Conservation (phyloP, 1,140 invertebrate species). For the Magallana gigas region DNA sequence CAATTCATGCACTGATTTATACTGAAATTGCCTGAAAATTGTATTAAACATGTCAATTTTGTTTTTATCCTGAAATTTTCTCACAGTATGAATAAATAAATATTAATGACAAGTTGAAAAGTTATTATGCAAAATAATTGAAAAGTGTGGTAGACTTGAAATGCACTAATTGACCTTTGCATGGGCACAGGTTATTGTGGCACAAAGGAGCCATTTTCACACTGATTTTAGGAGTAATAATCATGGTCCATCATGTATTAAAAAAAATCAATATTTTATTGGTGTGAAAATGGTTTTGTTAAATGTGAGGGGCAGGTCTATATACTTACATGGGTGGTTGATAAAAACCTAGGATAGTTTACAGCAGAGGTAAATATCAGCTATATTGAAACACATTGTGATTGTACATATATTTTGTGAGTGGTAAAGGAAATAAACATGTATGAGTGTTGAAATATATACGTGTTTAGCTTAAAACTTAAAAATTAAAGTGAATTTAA, state of each 20-base stretch:
- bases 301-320: background rate
- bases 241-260: background rate
- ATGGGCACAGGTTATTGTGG: conserved; percentile 1
- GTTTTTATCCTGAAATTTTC: too few relatives aligned
- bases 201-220: conserved; percentile 10
- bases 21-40: too few relatives aligned
- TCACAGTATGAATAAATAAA: too few relatives aligned
- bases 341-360: background rate
- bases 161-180: conserved; percentile 11
- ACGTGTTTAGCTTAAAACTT: too few relatives aligned
- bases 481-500: too few relatives aligned
- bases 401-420: too few relatives aligned
- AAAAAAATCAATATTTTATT: background rate
- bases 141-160: conserved; percentile 34
- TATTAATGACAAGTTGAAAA: background rate
- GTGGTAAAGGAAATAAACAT: too few relatives aligned
- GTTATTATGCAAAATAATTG: background rate
- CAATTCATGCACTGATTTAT: too few relatives aligned
- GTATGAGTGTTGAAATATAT: too few relatives aligned
- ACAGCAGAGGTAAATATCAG: too few relatives aligned
- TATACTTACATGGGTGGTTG: background rate
- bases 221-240: background rate
- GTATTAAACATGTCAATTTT: too few relatives aligned
- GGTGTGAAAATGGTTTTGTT: conserved; percentile 3
- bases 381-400: too few relatives aligned